These are phyloP conservation scores for Yponomeuta cagnagella DNA, from an alignment of 2,888 invertebrate genomes.

Conservation along the genomic window DNA sequence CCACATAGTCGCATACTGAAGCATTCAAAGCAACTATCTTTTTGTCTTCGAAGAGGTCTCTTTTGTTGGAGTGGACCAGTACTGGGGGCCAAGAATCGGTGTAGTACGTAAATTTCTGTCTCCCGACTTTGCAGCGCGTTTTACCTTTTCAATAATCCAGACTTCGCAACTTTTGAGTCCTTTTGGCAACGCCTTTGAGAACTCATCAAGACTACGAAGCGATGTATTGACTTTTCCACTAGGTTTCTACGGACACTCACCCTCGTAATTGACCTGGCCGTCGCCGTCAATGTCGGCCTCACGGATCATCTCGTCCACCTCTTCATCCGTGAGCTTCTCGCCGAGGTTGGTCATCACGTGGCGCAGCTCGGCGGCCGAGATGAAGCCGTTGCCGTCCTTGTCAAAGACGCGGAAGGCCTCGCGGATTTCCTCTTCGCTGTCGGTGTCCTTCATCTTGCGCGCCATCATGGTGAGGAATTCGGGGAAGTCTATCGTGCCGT, in stretches of 20 bases:
- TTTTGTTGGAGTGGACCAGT: too few relatives aligned
- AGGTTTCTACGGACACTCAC: conserved; percentile 58
- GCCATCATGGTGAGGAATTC: conserved; percentile 99
- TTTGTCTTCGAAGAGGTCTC: too few relatives aligned
- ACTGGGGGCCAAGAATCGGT: too few relatives aligned
- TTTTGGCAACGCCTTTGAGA: too few relatives aligned
- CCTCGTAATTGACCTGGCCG: conserved; percentile 99
- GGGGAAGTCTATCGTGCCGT: conserved; percentile 99
- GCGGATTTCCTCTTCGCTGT: conserved; percentile 99
- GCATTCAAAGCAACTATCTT: too few relatives aligned
- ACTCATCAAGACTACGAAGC: too few relatives aligned
- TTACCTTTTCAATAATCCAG: too few relatives aligned
- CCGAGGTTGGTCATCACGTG: conserved; percentile 99
- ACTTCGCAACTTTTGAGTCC: too few relatives aligned
- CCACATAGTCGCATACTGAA: too few relatives aligned
- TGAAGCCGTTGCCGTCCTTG: conserved; percentile 99
- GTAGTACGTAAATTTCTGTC: too few relatives aligned
- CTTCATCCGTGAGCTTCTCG: conserved; percentile 99
- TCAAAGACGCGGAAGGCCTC: conserved; percentile 99
- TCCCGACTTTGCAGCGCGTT: too few relatives aligned
- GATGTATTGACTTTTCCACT: too few relatives aligned
- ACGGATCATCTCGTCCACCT: conserved; percentile 99
- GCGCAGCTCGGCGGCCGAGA: conserved; percentile 97
- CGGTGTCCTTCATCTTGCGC: conserved; percentile 99
- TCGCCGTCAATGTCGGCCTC: conserved; percentile 99